These are phyloP conservation scores for Ditylenchus dipsaci DNA, from an alignment of 1,140 invertebrate species.

Conservation along the genomic window DNA sequence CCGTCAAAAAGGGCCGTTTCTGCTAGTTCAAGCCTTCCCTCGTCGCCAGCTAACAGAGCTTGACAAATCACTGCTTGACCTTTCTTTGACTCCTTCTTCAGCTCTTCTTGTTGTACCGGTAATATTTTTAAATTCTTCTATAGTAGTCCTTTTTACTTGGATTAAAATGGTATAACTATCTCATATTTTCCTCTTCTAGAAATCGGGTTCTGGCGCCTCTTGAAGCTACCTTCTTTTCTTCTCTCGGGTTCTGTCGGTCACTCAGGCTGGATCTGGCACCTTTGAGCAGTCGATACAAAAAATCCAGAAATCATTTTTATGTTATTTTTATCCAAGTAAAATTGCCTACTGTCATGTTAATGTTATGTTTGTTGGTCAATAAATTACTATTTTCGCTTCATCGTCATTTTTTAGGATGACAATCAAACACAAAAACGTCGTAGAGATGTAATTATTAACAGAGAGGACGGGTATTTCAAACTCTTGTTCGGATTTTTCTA, in stretches of 20 bases:
- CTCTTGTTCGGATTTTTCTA: slow-evolving; percentile 7
- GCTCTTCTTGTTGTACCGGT: slow-evolving; percentile 24
- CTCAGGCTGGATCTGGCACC: neutral
- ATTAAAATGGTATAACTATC: neutral
- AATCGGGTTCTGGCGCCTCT: neutral
- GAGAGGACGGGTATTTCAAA: neutral
- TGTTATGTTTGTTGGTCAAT: neutral
- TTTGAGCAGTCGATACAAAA: neutral
- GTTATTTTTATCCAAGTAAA: slow-evolving; percentile 3
- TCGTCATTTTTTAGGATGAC: neutral
- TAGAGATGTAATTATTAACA: neutral
- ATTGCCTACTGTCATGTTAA: neutral
- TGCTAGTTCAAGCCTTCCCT: slow-evolving; percentile 27
- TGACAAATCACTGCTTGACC: slow-evolving; percentile 24
- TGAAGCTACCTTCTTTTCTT: neutral
- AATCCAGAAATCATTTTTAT: neutral
- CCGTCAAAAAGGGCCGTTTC: slow-evolving; percentile 18
- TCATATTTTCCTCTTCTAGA: neutral
- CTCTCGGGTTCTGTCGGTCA: neutral
- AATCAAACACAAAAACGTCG: neutral
- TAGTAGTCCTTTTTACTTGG: slow-evolving; percentile 17
- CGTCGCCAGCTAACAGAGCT: slow-evolving; percentile 26
- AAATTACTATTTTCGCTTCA: neutral
- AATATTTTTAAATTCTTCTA: neutral
- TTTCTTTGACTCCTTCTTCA: slow-evolving; percentile 24